Percentiles rank a stretch among this genome's conserved stretches.
Conservation (phyloP, 2,113 vertebrate genomes). For the Coryphaenoides rupestris region DNA sequence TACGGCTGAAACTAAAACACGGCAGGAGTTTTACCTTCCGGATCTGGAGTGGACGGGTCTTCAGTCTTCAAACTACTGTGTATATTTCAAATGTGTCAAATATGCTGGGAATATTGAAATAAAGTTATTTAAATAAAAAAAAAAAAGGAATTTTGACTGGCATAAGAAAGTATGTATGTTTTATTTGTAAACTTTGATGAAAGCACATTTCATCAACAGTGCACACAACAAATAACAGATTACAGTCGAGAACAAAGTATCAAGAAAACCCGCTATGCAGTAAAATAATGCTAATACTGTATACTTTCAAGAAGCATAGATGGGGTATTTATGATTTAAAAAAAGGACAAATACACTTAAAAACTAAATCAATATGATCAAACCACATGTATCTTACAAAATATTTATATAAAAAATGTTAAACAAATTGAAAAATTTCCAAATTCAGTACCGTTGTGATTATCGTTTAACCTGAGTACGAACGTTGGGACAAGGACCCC, state of each 20-base stretch:
- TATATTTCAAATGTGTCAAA: conserved; percentile 1
- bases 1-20: no score
- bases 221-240: conserved; percentile 34
- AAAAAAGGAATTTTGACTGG: no score
- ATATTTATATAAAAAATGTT: conserved; percentile 46
- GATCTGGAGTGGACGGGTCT: no score
- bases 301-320: conserved; percentile 20
- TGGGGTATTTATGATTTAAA: conserved; percentile 39
- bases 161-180: no score
- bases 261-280: not conserved
- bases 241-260: conserved; percentile 30
- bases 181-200: not conserved
- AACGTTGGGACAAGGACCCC: conserved; percentile 20
- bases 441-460: conserved; percentile 17
- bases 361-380: conserved; percentile 33
- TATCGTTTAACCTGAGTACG: conserved; percentile 5
- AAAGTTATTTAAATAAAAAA: conserved; percentile 28
- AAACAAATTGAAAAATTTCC: conserved; percentile 10
- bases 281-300: conserved; percentile 8
- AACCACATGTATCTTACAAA: conserved; percentile 48
- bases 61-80: not conserved
- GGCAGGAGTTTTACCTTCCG: no score
- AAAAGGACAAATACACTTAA: not conserved
- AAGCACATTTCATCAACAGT: conserved; percentile 9
- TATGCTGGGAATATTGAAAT: conserved; percentile 30